These are phyloP conservation scores for Chrysopilus asiliformis DNA, from an alignment of 2,888 invertebrate species.

Conservation along the genomic window DNA sequence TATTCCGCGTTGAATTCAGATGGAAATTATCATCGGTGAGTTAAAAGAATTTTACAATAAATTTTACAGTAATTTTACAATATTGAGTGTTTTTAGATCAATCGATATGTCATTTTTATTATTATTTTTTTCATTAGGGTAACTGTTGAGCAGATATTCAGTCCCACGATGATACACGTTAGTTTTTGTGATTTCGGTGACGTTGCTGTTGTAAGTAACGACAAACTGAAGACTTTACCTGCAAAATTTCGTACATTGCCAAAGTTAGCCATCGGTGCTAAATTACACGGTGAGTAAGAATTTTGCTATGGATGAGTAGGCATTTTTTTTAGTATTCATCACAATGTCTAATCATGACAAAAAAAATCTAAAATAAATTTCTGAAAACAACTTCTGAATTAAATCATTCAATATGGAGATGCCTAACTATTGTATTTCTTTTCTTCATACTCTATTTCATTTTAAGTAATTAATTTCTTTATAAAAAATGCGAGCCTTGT, in stretches of 20 bases:
- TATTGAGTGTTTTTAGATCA: neutral
- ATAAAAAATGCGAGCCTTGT: too few species aligned
- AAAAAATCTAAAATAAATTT: too few species aligned
- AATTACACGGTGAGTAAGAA: conserved; percentile 41
- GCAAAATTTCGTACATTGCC: conserved; percentile 44
- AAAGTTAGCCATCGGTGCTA: conserved; percentile 52
- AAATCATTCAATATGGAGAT: too few species aligned
- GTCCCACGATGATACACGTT: conserved; percentile 43
- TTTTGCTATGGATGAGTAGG: conserved; percentile 9
- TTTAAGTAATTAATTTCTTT: too few species aligned
- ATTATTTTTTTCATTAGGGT: conserved; percentile 33
- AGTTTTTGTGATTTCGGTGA: conserved; percentile 53
- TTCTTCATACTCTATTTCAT: too few species aligned
- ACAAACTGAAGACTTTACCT: conserved; percentile 42
- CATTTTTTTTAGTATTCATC: conserved; percentile 3
- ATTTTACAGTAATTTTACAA: too few species aligned
- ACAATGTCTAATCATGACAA: too few species aligned
- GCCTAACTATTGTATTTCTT: too few species aligned
- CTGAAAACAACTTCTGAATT: too few species aligned
- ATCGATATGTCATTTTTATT: conserved; percentile 1
- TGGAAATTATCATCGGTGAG: conserved; percentile 60
- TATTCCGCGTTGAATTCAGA: conserved; percentile 55
- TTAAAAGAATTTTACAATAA: conserved; percentile 6
- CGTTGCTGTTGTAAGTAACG: conserved; percentile 41
- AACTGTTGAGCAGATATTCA: conserved; percentile 41